Evolutionary conservation across 2,113 vertebrate species (phyloP), one percentile per base, ranked within the genome.

Genomic region (Thalassoma bifasciatum): DNA sequence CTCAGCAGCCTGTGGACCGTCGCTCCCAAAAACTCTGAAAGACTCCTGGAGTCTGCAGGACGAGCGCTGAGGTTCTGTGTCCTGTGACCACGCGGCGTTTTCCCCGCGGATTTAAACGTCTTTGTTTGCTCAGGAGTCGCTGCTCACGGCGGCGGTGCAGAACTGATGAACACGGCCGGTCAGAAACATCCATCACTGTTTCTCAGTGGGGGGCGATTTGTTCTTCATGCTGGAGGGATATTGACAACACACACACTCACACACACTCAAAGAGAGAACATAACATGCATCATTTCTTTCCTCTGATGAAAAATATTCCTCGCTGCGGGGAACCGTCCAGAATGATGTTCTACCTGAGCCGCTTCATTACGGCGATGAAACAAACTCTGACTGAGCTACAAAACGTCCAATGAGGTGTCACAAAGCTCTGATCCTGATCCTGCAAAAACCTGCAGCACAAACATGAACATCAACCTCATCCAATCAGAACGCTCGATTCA

Each of bases 1-100:
- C 75, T 90, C 84, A 89, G 85, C 87, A 81, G 81, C 78, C 38
- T 40, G 58, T 37, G n/a, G 58, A 65, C 67, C 40, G 9, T 8
- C 47, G 60, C 19, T 8, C 59, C 11, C 8, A 77, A 83, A 52
- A 30, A 78, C 72, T 86, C 68, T 2, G 52, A 34, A 46, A 50
- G 38, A 0, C 58, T 37, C 26, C 5, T 16, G 19, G 56, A 72
- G 30, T 30, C 30, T 30, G 30, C 30, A 30, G 30, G 30, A 6
- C 30, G 30, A 30, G 30, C 3, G 30, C 30, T 30, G 30, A 30
- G 30, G 40, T 46, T 26, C 63, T 12, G 54, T 58, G 46, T 10
- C 47, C 77, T 73, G 16, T 46, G 51, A 73, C n/a, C 30, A 4
- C 5, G 26, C 68, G 23, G 60, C 23, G 53, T 77, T 66, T 57